Evolutionary conservation across 2,888 invertebrate genomes (phyloP), one percentile per base, ranked within the genome.

Genomic region (Napeogenes inachia): DNA sequence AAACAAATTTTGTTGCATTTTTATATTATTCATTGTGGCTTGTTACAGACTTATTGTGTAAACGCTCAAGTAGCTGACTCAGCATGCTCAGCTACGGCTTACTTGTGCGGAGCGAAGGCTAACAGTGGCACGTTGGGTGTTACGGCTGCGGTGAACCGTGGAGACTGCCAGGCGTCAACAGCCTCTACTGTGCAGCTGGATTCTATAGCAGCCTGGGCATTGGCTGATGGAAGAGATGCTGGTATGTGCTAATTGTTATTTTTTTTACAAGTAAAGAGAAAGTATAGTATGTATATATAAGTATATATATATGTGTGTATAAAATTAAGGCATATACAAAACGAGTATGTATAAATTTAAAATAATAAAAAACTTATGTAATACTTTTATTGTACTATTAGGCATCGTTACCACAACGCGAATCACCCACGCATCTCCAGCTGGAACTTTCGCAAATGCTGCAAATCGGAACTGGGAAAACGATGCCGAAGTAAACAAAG

Each of bases 401-500:
- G 94, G 94, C 5, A 76, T 94, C 4, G 95, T 96, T 5, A 96
- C 96, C 0, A 95, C 94, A 0, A 94, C 95, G 0, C 90, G 95
- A 59, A 88, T 96, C 0, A 96, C 96, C 0, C 95, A 96, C 78
- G 96, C 95, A 0, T 94, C 95, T 3, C 95, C 95, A 0, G 92
- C 94, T 0, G 93, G 92, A 1, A 83, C 91, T 0, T 95, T 92
- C 75, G 95, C 95, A 0, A 93, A 93, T 73, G 83, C 87, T 0
- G 92, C 94, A 0, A 85, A 93, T 66, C 91, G 95, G 0, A 81
- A 92, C 67, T 95, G 94, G 93, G 95, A 95, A 80, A 91, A 87
- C 71, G 94, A 95, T 76, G 82, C 76, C 0, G 89, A 92, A 45
- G 86, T 93, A 4, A 65, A 73, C 1, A 68, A 68, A 0, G 80